phyloP scores from a whole-genome alignment of 2,113 vertebrate species.

The Orcinus orca region DNA sequence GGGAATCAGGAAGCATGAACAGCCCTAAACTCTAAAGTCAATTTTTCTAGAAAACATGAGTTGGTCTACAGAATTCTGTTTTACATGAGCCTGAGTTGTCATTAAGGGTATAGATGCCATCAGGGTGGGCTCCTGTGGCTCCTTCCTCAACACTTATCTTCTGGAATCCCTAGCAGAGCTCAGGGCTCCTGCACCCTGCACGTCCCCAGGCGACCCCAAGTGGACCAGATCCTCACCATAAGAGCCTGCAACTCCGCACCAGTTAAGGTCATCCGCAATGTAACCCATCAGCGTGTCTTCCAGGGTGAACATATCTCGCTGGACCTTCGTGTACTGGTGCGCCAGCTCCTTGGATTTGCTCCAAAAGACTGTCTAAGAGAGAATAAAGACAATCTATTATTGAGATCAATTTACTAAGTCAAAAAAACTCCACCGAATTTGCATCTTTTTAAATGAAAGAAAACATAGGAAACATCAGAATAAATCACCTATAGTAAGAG shows the following conservation, averaged over 20 bases:
- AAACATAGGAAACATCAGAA: not conserved
- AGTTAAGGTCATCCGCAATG: constrained; percentile 83
- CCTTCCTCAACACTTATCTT: no score
- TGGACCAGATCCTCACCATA: constrained; percentile 73
- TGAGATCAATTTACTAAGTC: not conserved
- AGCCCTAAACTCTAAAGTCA: not conserved
- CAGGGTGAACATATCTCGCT: constrained; percentile 82
- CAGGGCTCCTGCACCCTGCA: not conserved
- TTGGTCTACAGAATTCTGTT: fast-evolving
- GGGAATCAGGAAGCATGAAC: not conserved
- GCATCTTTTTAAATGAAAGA: not conserved
- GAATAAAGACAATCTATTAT: not conserved
- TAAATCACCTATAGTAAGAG: not conserved
- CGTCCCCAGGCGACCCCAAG: fast-evolving
- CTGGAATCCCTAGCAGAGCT: not conserved
- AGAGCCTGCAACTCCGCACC: constrained; percentile 86
- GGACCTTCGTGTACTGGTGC: constrained; percentile 80
- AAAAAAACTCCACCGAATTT: no score
- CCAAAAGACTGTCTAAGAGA: constrained; percentile 90
- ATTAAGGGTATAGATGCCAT: not conserved
- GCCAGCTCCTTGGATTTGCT: constrained; percentile 86
- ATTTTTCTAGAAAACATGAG: not conserved
- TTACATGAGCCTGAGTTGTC: not conserved
- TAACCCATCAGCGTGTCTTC: constrained; percentile 90
- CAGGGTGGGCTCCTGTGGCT: no score